Evolutionary conservation across 1,140 invertebrate species (phyloP), one percentile per base, ranked within the genome.

Genomic region (Aphaenogaster rudis): DNA sequence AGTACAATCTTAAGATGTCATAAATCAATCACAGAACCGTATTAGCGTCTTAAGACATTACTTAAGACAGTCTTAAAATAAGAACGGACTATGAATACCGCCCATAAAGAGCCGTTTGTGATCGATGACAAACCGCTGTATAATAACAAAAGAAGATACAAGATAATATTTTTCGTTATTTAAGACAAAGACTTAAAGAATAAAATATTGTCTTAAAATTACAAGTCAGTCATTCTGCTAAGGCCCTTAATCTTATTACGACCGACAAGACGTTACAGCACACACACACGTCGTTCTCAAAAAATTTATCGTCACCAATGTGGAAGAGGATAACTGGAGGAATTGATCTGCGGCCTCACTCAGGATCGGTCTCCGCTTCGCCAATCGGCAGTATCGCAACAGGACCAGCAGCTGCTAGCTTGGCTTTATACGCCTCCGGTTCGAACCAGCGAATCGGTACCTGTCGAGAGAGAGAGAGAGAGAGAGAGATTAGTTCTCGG

Each of bases 401-500:
- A 88, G 94, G 89, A 87, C 93, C 95, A 91, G 93, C 93, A 69
- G 94, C 92, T 84, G 93, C 94, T 92, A 95, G 90, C 91, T 95
- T 95, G 91, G 94, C 91, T 94, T 95, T 95, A 90, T 95, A 95
- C 78, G 94, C 89, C 88, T 95, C 95, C 94, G 95, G 95, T 95
- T 95, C 95, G 95, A 95, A 95, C 94, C 94, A 95, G 95, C 94
- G 93, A 95, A 95, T 95, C 94, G 95, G 95, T 94, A 92, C 92
- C 95, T 95, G 92, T 89, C 69, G 79, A 93, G 88, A 89, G 61
- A 28, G 28, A 28, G 28, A 28, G 28, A 28, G 28, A 28, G 28
- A 28, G 78, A 86, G 1, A 82, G 17, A 61, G 8, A 84, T 84
- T 76, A 76, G 42, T 82, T 50, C 7, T 1, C 9, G 7, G 13